Conservation (phyloP, 2,888 invertebrate species). For the Habrosyne pyritoides region DNA sequence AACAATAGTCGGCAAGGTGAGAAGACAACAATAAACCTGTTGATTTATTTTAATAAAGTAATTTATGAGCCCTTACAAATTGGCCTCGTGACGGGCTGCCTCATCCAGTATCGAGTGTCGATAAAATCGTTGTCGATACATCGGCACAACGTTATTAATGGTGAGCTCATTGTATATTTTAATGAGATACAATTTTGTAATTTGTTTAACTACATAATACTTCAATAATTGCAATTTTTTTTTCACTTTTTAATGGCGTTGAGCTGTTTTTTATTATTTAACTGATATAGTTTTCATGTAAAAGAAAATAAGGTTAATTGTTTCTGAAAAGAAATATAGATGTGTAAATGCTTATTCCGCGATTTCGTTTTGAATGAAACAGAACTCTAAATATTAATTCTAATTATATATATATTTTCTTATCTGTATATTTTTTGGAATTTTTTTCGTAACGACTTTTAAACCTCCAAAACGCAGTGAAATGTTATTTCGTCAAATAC, state of each 20-base stretch:
- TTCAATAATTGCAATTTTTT: constrained; percentile 11
- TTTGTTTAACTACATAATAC: constrained; percentile 12
- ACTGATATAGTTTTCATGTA: background rate
- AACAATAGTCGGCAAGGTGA: constrained; percentile 73
- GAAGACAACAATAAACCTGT: constrained; percentile 78
- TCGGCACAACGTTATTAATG: constrained; percentile 72
- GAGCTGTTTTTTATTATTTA: constrained; percentile 7
- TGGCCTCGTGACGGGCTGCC: constrained; percentile 70
- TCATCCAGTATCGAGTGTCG: constrained; percentile 70
- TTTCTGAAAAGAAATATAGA: background rate
- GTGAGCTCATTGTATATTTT: constrained; percentile 62
- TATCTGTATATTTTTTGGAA: no score
- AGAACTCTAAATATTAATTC: no score
- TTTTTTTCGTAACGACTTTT: no score
- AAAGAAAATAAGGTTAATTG: background rate
- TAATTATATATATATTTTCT: no score
- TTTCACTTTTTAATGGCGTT: constrained; percentile 8
- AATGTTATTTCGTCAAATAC: constrained; percentile 29
- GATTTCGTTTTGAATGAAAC: no score
- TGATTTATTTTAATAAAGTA: constrained; percentile 82
- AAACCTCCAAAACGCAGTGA: background rate
- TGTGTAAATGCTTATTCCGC: no score
- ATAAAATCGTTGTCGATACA: constrained; percentile 71
- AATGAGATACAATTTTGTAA: constrained; percentile 57
- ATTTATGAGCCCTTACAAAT: constrained; percentile 79